Percentiles rank a stretch among this genome's conserved stretches.
These are phyloP conservation scores for Chascanopsetta lugubris DNA, from an alignment of 2,113 vertebrate genomes.

Conservation along the genomic window DNA sequence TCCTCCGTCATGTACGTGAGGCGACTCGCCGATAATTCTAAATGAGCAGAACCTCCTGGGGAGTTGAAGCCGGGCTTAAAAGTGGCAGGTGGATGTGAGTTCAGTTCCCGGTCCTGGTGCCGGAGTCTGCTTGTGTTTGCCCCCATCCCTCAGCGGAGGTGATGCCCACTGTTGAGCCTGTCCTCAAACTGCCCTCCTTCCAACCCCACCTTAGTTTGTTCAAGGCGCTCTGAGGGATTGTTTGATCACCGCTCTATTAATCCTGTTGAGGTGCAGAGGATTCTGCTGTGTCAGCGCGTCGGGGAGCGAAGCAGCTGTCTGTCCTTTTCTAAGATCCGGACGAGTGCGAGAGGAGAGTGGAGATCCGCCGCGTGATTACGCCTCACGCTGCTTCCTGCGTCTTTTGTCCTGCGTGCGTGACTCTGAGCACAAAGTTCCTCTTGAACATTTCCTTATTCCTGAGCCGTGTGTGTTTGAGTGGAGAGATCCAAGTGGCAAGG, in stretches of 20 bases:
- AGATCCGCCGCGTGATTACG: slow-evolving; percentile 33
- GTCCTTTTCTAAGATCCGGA: neutral
- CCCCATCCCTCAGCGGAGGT: slow-evolving; percentile 28
- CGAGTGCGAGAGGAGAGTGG: neutral
- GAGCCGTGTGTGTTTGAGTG: slow-evolving; percentile 14
- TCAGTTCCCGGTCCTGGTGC: slow-evolving; percentile 36
- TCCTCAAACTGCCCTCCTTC: slow-evolving; percentile 31
- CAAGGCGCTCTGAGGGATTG: slow-evolving; percentile 62
- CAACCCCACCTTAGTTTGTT: slow-evolving; percentile 73
- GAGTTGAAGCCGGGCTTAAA: slow-evolving; percentile 48
- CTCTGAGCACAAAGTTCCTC: neutral
- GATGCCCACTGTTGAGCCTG: slow-evolving; percentile 23
- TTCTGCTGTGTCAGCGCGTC: slow-evolving; percentile 35
- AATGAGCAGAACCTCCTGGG: slow-evolving; percentile 22
- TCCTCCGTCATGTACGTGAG: slow-evolving; percentile 24
- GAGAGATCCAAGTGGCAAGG: slow-evolving; percentile 18
- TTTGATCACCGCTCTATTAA: slow-evolving; percentile 65
- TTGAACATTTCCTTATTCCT: slow-evolving; percentile 4
- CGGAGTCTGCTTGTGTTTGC: slow-evolving; percentile 43
- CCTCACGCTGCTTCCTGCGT: slow-evolving; percentile 21
- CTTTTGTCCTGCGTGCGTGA: slow-evolving; percentile 7
- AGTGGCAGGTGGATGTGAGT: slow-evolving; percentile 51
- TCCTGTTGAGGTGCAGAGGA: slow-evolving; percentile 59
- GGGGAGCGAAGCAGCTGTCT: neutral
- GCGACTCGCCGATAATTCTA: slow-evolving; percentile 49